Percentiles rank a stretch among this genome's conserved stretches.
phyloP scores from a whole-genome alignment of 2,113 vertebrate genomes.

The Hymenochirus boettgeri region DNA sequence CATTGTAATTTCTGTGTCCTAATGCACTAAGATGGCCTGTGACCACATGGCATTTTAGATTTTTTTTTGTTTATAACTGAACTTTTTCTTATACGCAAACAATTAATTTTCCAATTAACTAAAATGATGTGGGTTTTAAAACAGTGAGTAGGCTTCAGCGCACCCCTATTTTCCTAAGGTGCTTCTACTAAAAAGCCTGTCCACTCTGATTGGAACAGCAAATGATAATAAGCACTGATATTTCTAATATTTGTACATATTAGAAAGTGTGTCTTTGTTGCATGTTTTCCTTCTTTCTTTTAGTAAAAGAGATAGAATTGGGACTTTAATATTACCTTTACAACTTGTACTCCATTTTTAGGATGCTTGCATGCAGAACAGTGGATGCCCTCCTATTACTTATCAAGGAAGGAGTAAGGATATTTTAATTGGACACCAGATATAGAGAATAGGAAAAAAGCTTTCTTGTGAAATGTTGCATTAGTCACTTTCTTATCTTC shows the following conservation, averaged over 20 bases:
- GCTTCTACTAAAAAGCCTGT: background rate
- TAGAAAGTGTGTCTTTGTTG: slow-evolving; percentile 48
- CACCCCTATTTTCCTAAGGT: background rate
- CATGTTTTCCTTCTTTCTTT: slow-evolving; percentile 48
- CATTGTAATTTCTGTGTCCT: slow-evolving; percentile 43
- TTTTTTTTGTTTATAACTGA: slow-evolving; percentile 46
- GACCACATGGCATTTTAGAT: slow-evolving; percentile 41
- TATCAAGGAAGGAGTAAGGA: slow-evolving; percentile 32
- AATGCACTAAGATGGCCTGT: slow-evolving; percentile 39
- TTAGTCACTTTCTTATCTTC: slow-evolving; percentile 32
- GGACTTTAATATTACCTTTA: slow-evolving; percentile 32
- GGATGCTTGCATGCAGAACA: slow-evolving; percentile 48
- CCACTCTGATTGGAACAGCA: slow-evolving; percentile 3
- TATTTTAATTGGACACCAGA: slow-evolving; percentile 15
- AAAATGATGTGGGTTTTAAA: background rate
- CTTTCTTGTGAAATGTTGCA: slow-evolving; percentile 47
- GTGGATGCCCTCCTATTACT: slow-evolving; percentile 48
- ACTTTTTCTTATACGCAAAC: slow-evolving; percentile 52
- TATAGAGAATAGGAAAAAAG: slow-evolving; percentile 28
- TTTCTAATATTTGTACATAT: slow-evolving; percentile 47
- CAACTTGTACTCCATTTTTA: slow-evolving; percentile 45
- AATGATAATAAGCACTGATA: slow-evolving; percentile 46
- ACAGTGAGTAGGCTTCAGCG: background rate
- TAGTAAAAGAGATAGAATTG: slow-evolving; percentile 38
- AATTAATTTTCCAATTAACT: background rate